Base-by-base conservation (phyloP, 2,113 vertebrate species). In the Podarcis raffonei region DNA sequence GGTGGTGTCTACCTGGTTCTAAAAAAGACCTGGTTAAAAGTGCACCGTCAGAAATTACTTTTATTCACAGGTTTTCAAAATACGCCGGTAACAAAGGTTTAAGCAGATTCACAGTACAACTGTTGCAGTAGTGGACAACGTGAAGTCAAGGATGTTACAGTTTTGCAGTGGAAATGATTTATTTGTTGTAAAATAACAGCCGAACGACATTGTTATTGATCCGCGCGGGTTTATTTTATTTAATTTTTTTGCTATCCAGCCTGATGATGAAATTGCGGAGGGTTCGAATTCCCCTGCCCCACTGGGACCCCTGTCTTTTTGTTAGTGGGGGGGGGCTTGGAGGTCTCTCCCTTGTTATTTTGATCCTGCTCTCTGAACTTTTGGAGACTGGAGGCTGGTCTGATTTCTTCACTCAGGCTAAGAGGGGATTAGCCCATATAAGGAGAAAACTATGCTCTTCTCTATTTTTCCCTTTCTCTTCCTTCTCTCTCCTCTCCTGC, bases 341-440 rank as follows among this genome's bases (percentile, higher is more conserved):
- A 62, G 32, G 22, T 2, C 12, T 42, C 16, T 32, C 12, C 7
- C 4, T 11, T 15, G 15, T 59, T 7, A 7, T 37, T 77, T 86
- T 48, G 65, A 42, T 87, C 82, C 42, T 85, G 48, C 42, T 89
- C 79, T 0, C 62, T 39, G 3, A 79, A 86, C 83, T 92, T 86
- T 74, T 0, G 2, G 74, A 90, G 69, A 23, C 37, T 74, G 82
- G 86, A 81, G 89, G 91, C 72, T 90, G 48, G 92, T 23, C 27
- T 69, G 65, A 92, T 20, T 62, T 20, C 93, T 93, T 85, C 86
- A 0, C 48, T 92, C 37, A 79, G 18, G 90, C 90, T 91, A 87
- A 91, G 90, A 94, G 90, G 94, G 87, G 93, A 92, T 93, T 95
- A 94, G 93, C 71, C 95, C 95, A 93, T 94, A 95, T 96, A 96